Evolutionary conservation across 2,113 vertebrate genomes (phyloP), one percentile per base, ranked within the genome.

Genomic region (Forbesichthys papilliferus): DNA sequence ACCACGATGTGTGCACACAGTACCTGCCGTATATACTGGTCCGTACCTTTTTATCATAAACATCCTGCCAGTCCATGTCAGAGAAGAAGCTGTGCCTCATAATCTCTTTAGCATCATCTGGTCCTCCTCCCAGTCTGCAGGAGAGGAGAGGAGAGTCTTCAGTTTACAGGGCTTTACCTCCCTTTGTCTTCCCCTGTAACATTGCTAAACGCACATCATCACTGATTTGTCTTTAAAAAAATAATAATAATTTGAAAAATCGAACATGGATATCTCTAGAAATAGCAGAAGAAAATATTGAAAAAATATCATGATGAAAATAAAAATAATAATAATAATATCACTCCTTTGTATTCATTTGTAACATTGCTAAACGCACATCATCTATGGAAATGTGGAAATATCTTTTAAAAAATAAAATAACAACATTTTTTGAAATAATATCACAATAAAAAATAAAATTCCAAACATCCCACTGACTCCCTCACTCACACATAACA

Each of bases 41-140:
- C 9, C 5, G 7, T 92, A 98, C 97, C 96, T 98, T 99, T 93
- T 98, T 99, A 91, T 98, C 96, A 73, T 99, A 99, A 2, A 98
- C 95, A 83, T 97, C 95, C 88, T 98, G 96, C 97, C 97, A 99
- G 89, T 98, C 95, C 47, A 98, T 85, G 77, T 94, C 95, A 83
- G 92, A 92, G 88, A 99, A 99, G 92, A 96, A 99, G 88, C 95
- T 97, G 72, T 98, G 96, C 73, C 95, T 94, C 96, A 98, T 97
- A 80, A 98, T 98, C 92, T 99, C 97, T 86, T 99, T 99, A 69
- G 97, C 96, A 70, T 99, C 97, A 68, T 98, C 96, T 62, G 96
- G 96, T 84, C 97, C 96, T 85, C 97, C 96, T 68, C 97, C 96
- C 64, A 99, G 95, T 77, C 97, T 99, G 13, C n/a, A 64, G 65